phyloP scores from a whole-genome alignment of 2,888 invertebrate species.

The Drymonia ruficornis region DNA sequence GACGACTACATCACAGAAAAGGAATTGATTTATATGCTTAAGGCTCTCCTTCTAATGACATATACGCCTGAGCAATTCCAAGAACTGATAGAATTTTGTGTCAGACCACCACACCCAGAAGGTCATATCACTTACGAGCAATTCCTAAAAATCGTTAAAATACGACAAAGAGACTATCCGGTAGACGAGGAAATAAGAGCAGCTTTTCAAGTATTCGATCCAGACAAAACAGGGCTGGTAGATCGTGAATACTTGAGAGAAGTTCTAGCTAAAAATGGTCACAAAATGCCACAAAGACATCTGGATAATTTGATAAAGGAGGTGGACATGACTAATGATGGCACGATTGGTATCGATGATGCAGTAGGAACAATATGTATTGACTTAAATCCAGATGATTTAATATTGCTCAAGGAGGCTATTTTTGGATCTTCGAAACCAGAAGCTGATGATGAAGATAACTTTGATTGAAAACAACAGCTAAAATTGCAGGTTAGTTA shows the following conservation, averaged over 20 bases:
- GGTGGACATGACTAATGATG: conserved; percentile 73
- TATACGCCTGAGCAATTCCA: conserved; percentile 70
- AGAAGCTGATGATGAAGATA: conserved; percentile 21
- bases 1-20: conserved; percentile 69
- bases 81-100: conserved; percentile 67
- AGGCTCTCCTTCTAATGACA: conserved; percentile 66
- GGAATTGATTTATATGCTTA: conserved; percentile 73
- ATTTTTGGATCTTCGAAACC: conserved; percentile 43
- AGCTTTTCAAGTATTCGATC: conserved; percentile 66
- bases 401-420: conserved; percentile 56
- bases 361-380: conserved; percentile 75
- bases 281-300: conserved; percentile 60
- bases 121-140: conserved; percentile 71
- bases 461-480: conserved; percentile 3
- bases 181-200: conserved; percentile 69
- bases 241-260: conserved; percentile 68
- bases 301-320: conserved; percentile 72
- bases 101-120: conserved; percentile 66
- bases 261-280: conserved; percentile 58
- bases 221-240: conserved; percentile 56
- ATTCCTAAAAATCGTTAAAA: conserved; percentile 70
- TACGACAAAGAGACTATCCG: conserved; percentile 65
- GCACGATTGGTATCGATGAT: conserved; percentile 73
- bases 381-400: conserved; percentile 71
- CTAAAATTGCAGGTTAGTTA: neutral